Conservation (phyloP, 2,888 invertebrate genomes). For the Hyposoter dolosus region DNA sequence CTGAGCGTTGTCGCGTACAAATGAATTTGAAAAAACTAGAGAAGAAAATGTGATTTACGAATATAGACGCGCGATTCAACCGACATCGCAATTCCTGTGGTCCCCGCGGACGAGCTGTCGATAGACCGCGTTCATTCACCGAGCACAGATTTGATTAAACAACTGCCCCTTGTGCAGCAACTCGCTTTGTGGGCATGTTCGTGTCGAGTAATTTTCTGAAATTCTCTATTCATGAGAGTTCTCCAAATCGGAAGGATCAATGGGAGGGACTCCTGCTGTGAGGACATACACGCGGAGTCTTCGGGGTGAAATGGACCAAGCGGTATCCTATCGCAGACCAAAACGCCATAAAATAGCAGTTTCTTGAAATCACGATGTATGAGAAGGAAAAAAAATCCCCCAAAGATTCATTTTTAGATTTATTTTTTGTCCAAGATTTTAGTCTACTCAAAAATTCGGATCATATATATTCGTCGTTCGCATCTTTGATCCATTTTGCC, state of each 20-base stretch:
- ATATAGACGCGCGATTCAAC: slow-evolving; percentile 23
- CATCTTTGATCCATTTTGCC: neutral
- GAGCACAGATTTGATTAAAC: slow-evolving; percentile 46
- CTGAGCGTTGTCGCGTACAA: neutral
- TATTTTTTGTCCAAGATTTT: neutral
- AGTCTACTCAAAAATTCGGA: neutral
- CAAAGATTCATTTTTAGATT: neutral
- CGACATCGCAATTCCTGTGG: slow-evolving; percentile 14
- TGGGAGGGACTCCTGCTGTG: neutral
- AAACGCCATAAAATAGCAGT: no score
- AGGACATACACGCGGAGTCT: neutral
- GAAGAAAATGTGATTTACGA: neutral
- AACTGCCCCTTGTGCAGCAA: neutral
- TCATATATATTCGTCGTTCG: neutral
- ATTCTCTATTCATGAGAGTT: slow-evolving; percentile 37
- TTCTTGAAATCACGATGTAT: no score
- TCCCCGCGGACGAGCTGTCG: slow-evolving; percentile 8
- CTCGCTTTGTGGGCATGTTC: slow-evolving; percentile 1
- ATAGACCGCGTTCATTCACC: slow-evolving; percentile 12
- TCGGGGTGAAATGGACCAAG: neutral
- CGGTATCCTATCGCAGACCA: neutral
- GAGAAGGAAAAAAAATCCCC: neutral
- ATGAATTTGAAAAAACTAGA: neutral
- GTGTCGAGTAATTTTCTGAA: slow-evolving; percentile 36
- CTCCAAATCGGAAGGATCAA: slow-evolving; percentile 17